Evolutionary conservation across 2,797 vertebrate genomes (phyloP).

Genomic region (Perodicticus potto): DNA sequence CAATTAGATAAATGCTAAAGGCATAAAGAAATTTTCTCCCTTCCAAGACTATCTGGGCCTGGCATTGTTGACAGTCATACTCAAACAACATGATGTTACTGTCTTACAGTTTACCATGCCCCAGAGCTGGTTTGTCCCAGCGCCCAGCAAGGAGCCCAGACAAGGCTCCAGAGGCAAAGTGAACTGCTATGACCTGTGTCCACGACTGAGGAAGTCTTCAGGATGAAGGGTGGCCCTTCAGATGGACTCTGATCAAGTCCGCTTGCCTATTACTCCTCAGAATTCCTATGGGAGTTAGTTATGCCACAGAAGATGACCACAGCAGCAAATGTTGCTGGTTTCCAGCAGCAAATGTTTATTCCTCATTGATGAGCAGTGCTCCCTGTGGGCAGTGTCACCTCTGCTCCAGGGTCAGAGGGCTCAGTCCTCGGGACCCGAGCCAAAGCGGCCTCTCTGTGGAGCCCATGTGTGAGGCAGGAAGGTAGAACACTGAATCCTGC

Average conservation of each 20-base stretch:
- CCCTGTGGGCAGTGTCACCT: neutral
- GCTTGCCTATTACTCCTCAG: neutral
- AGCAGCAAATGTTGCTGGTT: too few relatives aligned
- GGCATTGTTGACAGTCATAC: neutral
- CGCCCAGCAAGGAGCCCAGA: neutral
- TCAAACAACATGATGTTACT: neutral
- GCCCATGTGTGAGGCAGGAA: neutral
- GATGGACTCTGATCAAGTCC: neutral
- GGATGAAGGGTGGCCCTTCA: neutral
- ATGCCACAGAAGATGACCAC: neutral
- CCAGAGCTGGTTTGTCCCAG: neutral
- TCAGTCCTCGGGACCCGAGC: neutral
- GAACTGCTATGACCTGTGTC: neutral
- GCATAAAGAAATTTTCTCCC: neutral
- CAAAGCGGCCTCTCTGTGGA: neutral
- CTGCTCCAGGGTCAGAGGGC: neutral
- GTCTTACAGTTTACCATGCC: too few relatives aligned
- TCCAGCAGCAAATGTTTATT: neutral
- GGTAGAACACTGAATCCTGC: neutral
- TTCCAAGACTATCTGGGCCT: neutral
- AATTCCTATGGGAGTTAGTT: neutral
- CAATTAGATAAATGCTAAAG: conserved; percentile 24
- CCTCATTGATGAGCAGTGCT: neutral
- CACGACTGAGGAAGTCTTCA: neutral
- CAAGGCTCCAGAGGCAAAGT: neutral